phyloP scores from a whole-genome alignment of 2,888 invertebrate genomes.

The Agrotis puta region DNA sequence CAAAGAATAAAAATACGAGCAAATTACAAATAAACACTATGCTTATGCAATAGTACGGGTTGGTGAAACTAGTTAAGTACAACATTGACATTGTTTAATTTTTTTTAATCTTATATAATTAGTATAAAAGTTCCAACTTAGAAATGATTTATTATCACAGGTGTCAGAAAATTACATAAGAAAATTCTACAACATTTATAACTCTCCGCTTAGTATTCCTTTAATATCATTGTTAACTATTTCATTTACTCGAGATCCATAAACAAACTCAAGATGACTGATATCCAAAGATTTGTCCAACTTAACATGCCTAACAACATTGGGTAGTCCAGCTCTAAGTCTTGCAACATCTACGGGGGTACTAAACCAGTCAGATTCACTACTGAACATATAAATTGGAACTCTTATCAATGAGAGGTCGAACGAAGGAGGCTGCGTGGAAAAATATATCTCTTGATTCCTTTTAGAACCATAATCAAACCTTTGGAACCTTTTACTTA shows the following conservation, averaged over 20 bases:
- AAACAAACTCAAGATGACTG: conserved; percentile 84
- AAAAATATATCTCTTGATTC: conserved; percentile 76
- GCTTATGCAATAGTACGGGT: background rate
- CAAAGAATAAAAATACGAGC: background rate
- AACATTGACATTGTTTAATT: background rate
- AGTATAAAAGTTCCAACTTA: background rate
- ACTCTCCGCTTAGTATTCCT: conserved; percentile 66
- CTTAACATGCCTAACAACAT: conserved; percentile 71
- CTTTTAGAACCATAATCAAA: conserved; percentile 77
- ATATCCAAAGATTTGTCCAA: conserved; percentile 79
- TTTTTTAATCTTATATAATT: no score
- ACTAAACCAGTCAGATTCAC: conserved; percentile 84
- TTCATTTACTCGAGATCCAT: conserved; percentile 78
- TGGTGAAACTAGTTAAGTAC: background rate
- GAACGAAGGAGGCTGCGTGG: conserved; percentile 76
- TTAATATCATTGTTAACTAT: conserved; percentile 79
- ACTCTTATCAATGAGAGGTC: conserved; percentile 76
- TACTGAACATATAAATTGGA: conserved; percentile 78
- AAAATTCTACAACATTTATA: conserved; percentile 1
- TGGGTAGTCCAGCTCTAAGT: conserved; percentile 74
- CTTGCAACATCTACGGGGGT: conserved; percentile 73
- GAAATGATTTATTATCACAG: conserved; percentile 22
- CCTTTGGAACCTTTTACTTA: conserved; percentile 79
- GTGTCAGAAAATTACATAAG: background rate
- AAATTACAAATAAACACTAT: background rate